phyloP scores from a whole-genome alignment of 2,888 invertebrate genomes.

The Catocala nupta region DNA sequence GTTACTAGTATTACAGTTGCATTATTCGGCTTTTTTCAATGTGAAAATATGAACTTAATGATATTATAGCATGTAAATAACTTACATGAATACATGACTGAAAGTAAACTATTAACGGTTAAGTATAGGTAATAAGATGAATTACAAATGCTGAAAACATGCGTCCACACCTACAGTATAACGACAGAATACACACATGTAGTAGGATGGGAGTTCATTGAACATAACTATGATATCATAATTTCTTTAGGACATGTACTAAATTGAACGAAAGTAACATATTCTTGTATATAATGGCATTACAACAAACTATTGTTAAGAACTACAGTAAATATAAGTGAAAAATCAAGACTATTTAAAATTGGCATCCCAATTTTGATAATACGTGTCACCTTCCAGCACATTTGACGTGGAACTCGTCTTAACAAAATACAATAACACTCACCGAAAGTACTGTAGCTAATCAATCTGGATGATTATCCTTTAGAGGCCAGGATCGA shows the following conservation, averaged over 20 bases:
- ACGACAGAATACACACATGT: slow-evolving; percentile 14
- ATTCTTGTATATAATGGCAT: no score
- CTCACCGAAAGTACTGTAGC: slow-evolving; percentile 85
- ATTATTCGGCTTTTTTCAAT: no score
- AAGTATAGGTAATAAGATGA: not conserved
- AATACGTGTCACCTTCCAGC: slow-evolving; percentile 87
- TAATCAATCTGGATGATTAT: slow-evolving; percentile 80
- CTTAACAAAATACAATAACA: slow-evolving; percentile 69
- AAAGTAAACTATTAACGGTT: not conserved
- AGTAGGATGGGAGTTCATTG: slow-evolving; percentile 15
- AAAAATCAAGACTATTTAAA: slow-evolving; percentile 27
- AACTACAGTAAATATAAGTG: slow-evolving; percentile 6
- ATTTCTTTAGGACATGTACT: not conserved
- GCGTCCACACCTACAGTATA: not conserved
- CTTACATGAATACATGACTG: not conserved
- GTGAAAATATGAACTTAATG: no score
- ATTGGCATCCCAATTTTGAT: slow-evolving; percentile 76
- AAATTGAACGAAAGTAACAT: no score
- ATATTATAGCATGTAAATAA: not conserved
- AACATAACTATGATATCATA: slow-evolving; percentile 6
- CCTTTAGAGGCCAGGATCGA: slow-evolving; percentile 81
- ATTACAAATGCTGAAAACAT: not conserved
- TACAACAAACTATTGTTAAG: not conserved
- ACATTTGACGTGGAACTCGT: slow-evolving; percentile 86
- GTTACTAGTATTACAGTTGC: no score